Evolutionary conservation across 2,888 invertebrate genomes (phyloP).

Genomic region (Drosophila peninsularis): DNA sequence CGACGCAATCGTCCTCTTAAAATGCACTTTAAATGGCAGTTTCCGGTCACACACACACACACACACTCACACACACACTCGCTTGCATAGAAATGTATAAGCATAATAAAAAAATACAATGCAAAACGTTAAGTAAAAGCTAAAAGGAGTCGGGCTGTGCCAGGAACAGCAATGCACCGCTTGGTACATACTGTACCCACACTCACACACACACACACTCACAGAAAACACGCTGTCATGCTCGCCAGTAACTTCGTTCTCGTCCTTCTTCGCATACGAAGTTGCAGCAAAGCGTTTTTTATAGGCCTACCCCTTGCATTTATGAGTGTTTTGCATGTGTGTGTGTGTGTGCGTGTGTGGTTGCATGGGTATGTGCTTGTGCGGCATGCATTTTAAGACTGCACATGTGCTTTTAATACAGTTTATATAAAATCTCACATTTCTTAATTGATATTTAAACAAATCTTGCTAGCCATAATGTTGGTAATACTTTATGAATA

Average conservation of each 20-base stretch:
- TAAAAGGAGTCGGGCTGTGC: constrained; percentile 71
- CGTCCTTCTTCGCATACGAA: constrained; percentile 51
- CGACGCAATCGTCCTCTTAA: constrained; percentile 71
- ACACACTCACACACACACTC: constrained; percentile 14
- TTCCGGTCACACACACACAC: constrained; percentile 77
- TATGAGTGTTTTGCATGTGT: constrained; percentile 15
- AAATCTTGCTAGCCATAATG: too few species aligned
- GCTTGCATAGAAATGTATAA: constrained; percentile 56
- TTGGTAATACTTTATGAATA: too few species aligned
- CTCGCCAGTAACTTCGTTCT: constrained; percentile 56
- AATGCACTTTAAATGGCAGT: constrained; percentile 83
- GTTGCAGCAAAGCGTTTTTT: constrained; percentile 55
- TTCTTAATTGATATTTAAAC: background rate
- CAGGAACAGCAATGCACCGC: constrained; percentile 78
- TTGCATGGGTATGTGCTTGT: constrained; percentile 19
- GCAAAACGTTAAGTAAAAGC: constrained; percentile 62
- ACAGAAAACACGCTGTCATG: constrained; percentile 59
- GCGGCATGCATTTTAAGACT: constrained; percentile 25
- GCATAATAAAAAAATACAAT: constrained; percentile 67
- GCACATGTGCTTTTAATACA: constrained; percentile 17
- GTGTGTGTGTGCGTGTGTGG: constrained; percentile 2
- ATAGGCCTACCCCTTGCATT: constrained; percentile 71
- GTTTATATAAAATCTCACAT: constrained; percentile 12
- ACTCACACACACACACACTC: constrained; percentile 26
- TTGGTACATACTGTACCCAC: constrained; percentile 82